Evolutionary conservation across 2,797 vertebrate genomes (phyloP).

Genomic region (Natrix natrix): DNA sequence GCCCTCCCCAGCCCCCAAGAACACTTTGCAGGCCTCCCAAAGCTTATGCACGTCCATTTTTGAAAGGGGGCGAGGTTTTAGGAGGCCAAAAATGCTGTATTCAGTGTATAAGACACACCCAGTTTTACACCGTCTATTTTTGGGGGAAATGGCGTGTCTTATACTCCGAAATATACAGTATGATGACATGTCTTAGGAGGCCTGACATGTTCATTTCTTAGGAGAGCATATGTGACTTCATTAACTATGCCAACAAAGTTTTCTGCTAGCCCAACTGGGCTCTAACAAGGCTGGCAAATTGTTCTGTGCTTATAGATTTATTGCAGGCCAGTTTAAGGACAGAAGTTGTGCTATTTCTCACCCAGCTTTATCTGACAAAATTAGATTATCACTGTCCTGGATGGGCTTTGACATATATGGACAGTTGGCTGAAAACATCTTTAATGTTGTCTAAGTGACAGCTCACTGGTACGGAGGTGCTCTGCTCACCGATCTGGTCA

Average conservation of each 20-base stretch:
- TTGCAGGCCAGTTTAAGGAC: neutral
- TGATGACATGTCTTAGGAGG: neutral
- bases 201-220: neutral
- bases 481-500: neutral
- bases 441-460: neutral
- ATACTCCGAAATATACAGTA: neutral
- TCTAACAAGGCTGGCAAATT: neutral
- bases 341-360: neutral
- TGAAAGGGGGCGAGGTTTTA: too few relatives aligned
- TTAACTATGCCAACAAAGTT: neutral
- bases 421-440: neutral
- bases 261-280: neutral
- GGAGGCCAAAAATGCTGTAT: too few relatives aligned
- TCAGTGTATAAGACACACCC: too few relatives aligned
- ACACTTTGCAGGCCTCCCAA: too few relatives aligned
- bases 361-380: neutral
- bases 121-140: too few relatives aligned
- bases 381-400: neutral
- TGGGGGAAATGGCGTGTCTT: too few relatives aligned
- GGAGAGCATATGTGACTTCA: neutral
- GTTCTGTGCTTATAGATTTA: neutral
- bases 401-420: neutral
- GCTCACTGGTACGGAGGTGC: neutral
- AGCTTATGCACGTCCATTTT: too few relatives aligned
- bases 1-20: too few relatives aligned